These are phyloP conservation scores for Rhadinocentrus ornatus DNA, from an alignment of 2,797 vertebrate species.

Conservation along the genomic window DNA sequence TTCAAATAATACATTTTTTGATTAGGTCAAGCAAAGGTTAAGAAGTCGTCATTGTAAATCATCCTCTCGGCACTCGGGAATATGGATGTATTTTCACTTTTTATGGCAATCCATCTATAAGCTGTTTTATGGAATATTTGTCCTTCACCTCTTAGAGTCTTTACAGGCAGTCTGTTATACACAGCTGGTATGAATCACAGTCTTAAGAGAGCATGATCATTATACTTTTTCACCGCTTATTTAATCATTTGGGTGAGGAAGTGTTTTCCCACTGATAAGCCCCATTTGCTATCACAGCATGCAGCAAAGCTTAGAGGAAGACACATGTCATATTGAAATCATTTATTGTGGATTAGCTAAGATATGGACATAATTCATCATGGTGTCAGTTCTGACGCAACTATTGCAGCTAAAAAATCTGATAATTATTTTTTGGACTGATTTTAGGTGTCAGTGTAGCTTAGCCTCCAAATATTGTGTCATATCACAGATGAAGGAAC, in stretches of 20 bases:
- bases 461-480: constrained; percentile 32
- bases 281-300: constrained; percentile 43
- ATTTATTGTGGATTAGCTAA: constrained; percentile 39
- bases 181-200: constrained; percentile 39
- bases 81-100: constrained; percentile 12
- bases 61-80: background rate
- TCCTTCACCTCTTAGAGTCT: constrained; percentile 12
- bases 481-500: constrained; percentile 27
- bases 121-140: constrained; percentile 15
- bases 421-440: constrained; percentile 36
- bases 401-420: constrained; percentile 35
- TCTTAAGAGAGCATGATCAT: constrained; percentile 26
- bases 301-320: constrained; percentile 37
- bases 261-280: constrained; percentile 40
- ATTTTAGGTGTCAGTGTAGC: constrained; percentile 27
- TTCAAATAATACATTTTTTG: background rate
- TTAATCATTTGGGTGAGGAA: constrained; percentile 50
- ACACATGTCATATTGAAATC: constrained; percentile 35
- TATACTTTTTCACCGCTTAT: constrained; percentile 29
- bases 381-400: constrained; percentile 31
- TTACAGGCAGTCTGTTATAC: constrained; percentile 6
- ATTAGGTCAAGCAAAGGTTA: background rate
- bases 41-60: background rate
- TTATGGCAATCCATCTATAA: constrained; percentile 9
- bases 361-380: constrained; percentile 32